These are phyloP conservation scores for Himalopsyche japonica DNA, from an alignment of 2,888 invertebrate species.

Conservation along the genomic window DNA sequence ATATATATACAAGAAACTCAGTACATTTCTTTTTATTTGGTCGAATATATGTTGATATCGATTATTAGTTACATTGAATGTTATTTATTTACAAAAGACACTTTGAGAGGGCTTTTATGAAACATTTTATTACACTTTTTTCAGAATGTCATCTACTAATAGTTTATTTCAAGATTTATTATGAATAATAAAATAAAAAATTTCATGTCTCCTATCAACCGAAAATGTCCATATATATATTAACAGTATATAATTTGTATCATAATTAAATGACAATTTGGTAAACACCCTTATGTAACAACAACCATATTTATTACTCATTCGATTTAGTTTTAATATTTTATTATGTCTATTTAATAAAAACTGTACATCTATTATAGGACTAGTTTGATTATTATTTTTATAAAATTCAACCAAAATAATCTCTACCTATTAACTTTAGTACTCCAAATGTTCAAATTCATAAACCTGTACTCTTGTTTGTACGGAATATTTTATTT, in stretches of 20 bases:
- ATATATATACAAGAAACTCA: background rate
- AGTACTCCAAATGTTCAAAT: background rate
- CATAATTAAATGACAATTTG: background rate
- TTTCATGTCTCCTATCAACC: background rate
- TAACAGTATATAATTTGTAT: background rate
- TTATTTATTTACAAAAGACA: background rate
- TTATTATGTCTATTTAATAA: background rate
- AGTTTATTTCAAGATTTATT: background rate
- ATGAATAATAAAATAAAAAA: background rate
- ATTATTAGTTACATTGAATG: background rate
- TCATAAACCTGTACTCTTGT: background rate
- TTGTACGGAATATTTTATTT: background rate
- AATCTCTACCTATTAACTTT: background rate
- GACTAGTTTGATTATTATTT: background rate
- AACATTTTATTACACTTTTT: background rate
- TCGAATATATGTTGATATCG: slow-evolving; percentile 18
- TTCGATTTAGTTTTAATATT: background rate
- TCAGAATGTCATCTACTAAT: background rate
- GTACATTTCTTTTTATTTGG: slow-evolving; percentile 15
- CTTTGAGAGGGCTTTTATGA: background rate
- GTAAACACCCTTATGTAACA: background rate
- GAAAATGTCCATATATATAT: background rate
- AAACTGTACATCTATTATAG: background rate
- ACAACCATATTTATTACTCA: background rate
- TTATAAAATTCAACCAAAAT: background rate